Percentiles rank a stretch among this genome's conserved stretches.
Evolutionary conservation across 2,888 invertebrate genomes (phyloP).

Genomic region (Xylophagus ater): DNA sequence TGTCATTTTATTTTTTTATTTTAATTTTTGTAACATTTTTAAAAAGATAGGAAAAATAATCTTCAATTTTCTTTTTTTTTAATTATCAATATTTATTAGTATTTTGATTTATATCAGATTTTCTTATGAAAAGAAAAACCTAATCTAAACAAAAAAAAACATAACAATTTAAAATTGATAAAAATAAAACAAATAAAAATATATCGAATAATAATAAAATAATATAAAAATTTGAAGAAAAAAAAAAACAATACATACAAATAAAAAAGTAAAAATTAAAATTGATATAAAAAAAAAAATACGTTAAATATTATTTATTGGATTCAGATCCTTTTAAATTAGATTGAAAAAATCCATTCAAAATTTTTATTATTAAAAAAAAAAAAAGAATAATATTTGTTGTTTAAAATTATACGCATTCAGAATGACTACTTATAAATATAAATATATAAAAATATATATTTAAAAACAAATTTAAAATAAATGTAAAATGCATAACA

Average conservation of each 20-base stretch:
- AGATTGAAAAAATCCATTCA: not conserved
- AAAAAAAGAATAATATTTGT: conserved; percentile 1
- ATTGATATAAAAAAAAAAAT: no score
- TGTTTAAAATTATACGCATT: no score
- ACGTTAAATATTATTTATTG: no score
- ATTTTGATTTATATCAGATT: no score
- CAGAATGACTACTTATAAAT: conserved; percentile 9
- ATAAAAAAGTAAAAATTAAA: no score
- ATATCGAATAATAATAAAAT: not conserved
- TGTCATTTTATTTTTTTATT: no score
- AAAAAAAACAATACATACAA: conserved; percentile 17
- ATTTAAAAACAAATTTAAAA: conserved; percentile 3
- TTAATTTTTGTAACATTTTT: no score
- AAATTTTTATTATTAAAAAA: not conserved
- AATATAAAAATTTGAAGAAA: conserved; percentile 10
- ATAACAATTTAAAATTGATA: conserved; percentile 1
- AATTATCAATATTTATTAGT: no score
- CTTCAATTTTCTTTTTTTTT: no score
- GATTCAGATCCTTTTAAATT: not conserved
- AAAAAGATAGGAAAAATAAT: no score
- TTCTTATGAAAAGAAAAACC: no score
- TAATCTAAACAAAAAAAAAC: conserved; percentile 5
- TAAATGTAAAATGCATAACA: conserved; percentile 18
- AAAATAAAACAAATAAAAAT: conserved; percentile 5
- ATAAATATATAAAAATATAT: conserved; percentile 1